Conservation (phyloP, 2,888 invertebrate genomes). For the Adineta ricciae region DNA sequence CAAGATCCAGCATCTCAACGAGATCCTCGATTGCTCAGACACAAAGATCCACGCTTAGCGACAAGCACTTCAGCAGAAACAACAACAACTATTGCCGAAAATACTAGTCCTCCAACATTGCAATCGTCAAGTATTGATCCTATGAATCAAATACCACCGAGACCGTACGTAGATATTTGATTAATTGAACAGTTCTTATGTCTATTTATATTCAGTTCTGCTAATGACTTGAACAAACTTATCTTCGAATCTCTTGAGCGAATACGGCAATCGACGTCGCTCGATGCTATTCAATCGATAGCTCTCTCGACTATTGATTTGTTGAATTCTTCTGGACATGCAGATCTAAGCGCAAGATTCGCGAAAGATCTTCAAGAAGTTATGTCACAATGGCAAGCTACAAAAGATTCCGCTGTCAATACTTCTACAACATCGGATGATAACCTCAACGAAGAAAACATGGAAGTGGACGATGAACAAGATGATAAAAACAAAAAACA, state of each 20-base stretch:
- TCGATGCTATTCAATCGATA: neutral
- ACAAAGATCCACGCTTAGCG: neutral
- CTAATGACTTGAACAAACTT: neutral
- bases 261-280: neutral
- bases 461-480: constrained; percentile 4
- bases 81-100: neutral
- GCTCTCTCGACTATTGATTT: neutral
- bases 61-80: neutral
- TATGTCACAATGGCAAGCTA: neutral
- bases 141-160: neutral
- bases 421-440: neutral
- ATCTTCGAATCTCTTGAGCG: neutral
- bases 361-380: neutral
- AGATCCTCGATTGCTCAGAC: neutral
- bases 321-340: neutral
- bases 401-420: neutral
- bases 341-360: neutral
- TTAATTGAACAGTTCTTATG: too few relatives aligned
- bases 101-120: neutral
- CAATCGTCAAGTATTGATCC: neutral
- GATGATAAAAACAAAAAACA: neutral
- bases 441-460: neutral
- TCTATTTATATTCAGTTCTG: neutral
- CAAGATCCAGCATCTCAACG: neutral
- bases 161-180: neutral